Evolutionary conservation across 2,797 vertebrate genomes (phyloP).

Genomic region (Adrianichthys oophorus): DNA sequence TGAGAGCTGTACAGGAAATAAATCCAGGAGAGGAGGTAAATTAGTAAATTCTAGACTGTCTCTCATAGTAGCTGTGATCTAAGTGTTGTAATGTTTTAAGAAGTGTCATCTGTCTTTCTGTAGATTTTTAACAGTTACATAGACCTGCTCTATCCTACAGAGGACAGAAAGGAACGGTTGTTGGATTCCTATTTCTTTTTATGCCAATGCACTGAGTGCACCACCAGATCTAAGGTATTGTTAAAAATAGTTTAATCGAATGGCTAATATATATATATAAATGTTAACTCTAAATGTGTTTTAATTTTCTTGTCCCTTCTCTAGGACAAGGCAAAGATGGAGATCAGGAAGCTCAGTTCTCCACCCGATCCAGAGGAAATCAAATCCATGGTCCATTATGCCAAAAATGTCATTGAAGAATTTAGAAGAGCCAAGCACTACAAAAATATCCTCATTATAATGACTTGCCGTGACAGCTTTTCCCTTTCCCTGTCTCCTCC

Average conservation of each 20-base stretch:
- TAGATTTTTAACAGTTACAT: conserved; percentile 98
- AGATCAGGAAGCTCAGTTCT: conserved; percentile 79
- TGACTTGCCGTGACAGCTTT: background rate
- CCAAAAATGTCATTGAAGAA: conserved; percentile 93
- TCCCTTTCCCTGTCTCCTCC: background rate
- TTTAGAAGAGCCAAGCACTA: conserved; percentile 97
- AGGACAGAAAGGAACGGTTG: conserved; percentile 91
- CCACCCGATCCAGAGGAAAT: conserved; percentile 81
- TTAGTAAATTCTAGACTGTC: too few relatives aligned
- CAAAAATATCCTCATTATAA: conserved; percentile 89
- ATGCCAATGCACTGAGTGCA: conserved; percentile 92
- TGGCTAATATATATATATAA: too few relatives aligned
- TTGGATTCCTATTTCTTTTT: conserved; percentile 93
- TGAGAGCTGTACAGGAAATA: conserved; percentile 91
- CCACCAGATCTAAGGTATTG: conserved; percentile 86
- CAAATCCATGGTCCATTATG: conserved; percentile 87
- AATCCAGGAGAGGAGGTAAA: conserved; percentile 90
- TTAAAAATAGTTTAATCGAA: background rate
- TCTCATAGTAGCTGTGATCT: background rate
- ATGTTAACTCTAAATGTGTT: too few relatives aligned
- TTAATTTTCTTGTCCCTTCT: background rate
- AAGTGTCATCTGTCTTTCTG: conserved; percentile 7
- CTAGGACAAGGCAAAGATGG: conserved; percentile 93
- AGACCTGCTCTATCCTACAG: conserved; percentile 96
- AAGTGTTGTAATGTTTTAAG: background rate